Evolutionary conservation across 2,888 invertebrate genomes (phyloP), one percentile per base, ranked within the genome.

Genomic region (Oligia fasciuncula): DNA sequence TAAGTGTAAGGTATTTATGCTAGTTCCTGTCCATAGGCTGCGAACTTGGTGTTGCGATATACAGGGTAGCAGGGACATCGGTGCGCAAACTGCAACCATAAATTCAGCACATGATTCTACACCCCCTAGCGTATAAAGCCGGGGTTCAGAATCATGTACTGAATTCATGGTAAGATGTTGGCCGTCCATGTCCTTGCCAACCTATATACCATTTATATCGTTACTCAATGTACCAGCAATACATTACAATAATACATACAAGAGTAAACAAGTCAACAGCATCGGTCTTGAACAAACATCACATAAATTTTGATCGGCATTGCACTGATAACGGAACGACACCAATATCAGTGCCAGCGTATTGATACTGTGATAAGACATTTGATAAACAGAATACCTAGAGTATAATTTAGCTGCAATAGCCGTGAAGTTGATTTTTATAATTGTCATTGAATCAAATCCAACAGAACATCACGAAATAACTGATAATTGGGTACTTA

Each of bases 241-340:
- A 63, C 29, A 65, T 82, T 8, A 60, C 17, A 51, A 43, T 35
- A 13, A 51, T 14, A 77, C 49, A n/a, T n/a, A n/a, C n/a, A n/a
- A n/a, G n/a, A 84, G 74, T 65, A 66, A 83, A 79, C 40, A 57
- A 65, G 54, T 54, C 29, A 62, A 62, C 3, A 35, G 40, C 63
- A 13, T 63, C 68, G 70, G 57, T 77, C 65, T 63, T 77, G n/a
- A 71, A 76, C 51, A 69, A 69, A 77, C 60, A 85, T 67, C 69
- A 82, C 76, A 82, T 82, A 79, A 82, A 89, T 89, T 86, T 84
- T 73, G 76, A 75, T 83, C 77, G 88, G 79, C 80, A 85, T 80
- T 85, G 81, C 73, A 69, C 72, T 77, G 89, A 89, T 88, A 88
- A 85, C 69, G 46, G 3, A 63, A 65, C 51, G 84, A 51, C 70